Evolutionary conservation across 2,888 invertebrate genomes (phyloP).

Genomic region (Rotaria socialis): DNA sequence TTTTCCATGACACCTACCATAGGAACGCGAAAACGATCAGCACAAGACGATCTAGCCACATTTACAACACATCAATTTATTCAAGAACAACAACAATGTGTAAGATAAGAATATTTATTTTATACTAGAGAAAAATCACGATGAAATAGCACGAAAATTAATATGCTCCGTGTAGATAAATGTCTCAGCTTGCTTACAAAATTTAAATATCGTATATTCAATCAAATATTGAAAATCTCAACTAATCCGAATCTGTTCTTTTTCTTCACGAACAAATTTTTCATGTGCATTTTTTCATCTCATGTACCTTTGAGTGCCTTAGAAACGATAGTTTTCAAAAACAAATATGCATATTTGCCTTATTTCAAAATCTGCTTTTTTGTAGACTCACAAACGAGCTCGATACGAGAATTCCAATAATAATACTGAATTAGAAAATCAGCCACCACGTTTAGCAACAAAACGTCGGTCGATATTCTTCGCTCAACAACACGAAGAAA

Average conservation of each 20-base stretch:
- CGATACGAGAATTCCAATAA: constrained; percentile 1
- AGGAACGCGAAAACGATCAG: neutral
- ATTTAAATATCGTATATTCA: too few species aligned
- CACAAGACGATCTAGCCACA: neutral
- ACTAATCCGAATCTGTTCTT: too few species aligned
- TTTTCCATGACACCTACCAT: neutral
- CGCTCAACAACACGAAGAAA: neutral
- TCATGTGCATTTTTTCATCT: neutral
- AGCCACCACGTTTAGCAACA: neutral
- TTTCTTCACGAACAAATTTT: too few species aligned
- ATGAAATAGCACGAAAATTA: too few species aligned
- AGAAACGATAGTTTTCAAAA: too few species aligned
- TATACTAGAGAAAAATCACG: too few species aligned
- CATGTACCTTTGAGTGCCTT: neutral
- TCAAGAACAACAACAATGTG: neutral
- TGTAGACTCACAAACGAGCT: neutral
- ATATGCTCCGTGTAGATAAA: too few species aligned
- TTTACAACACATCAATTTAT: neutral
- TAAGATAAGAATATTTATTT: neutral
- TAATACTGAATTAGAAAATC: constrained; percentile 19
- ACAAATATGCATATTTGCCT: too few species aligned
- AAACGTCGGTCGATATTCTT: neutral
- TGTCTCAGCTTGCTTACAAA: too few species aligned
- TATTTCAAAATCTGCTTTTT: too few species aligned
- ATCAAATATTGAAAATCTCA: too few species aligned